Evolutionary conservation across 2,797 vertebrate species (phyloP).

Genomic region (Macroramphosus scolopax): DNA sequence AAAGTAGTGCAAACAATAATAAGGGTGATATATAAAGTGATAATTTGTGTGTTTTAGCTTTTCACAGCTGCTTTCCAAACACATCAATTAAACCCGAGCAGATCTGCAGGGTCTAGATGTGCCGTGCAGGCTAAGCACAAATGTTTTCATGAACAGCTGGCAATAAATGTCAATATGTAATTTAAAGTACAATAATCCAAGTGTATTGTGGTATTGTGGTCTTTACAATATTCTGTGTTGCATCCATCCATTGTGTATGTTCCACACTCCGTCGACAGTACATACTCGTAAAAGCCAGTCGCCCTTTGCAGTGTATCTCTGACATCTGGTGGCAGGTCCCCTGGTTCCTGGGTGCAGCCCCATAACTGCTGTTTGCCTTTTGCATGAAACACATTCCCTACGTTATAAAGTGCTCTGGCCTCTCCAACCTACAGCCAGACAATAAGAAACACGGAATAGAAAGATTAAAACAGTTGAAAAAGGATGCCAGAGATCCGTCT

Average conservation of each 20-base stretch:
- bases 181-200: too few species aligned
- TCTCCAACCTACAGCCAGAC: slow-evolving; percentile 85
- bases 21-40: not conserved
- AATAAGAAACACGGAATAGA: slow-evolving; percentile 2
- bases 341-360: slow-evolving; percentile 85
- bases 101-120: too few species aligned
- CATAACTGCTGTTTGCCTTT: slow-evolving; percentile 95
- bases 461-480: not conserved
- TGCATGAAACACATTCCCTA: slow-evolving; percentile 94
- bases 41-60: not conserved
- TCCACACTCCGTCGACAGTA: too few species aligned
- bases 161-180: too few species aligned
- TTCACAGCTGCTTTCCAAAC: too few species aligned
- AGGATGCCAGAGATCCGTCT: not conserved
- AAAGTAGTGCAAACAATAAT: too few species aligned
- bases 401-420: slow-evolving; percentile 93
- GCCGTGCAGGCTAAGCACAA: too few species aligned
- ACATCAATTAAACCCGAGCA: too few species aligned
- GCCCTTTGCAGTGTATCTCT: slow-evolving; percentile 88
- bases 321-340: slow-evolving; percentile 84
- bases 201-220: too few species aligned
- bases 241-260: too few species aligned
- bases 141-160: too few species aligned
- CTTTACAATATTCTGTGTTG: too few species aligned
- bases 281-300: slow-evolving; percentile 93